These are phyloP conservation scores for Brachypalpus laphriformis DNA, from an alignment of 2,888 invertebrate genomes.

Conservation along the genomic window DNA sequence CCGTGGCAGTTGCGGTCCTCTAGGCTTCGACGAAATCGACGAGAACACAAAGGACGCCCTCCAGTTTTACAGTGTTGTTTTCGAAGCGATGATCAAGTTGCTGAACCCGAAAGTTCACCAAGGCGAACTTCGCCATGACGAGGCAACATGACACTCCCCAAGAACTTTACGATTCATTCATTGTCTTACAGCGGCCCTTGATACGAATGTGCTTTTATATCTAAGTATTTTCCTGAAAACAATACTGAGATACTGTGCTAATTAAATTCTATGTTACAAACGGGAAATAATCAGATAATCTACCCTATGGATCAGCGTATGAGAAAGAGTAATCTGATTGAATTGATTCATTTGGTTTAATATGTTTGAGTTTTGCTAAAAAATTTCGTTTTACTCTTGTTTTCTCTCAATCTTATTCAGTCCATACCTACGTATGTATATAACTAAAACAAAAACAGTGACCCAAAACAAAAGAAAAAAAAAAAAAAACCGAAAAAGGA, in stretches of 20 bases:
- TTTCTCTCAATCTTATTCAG: conserved; percentile 25
- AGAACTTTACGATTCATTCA: conserved; percentile 46
- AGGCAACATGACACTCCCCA: conserved; percentile 38
- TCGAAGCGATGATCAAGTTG: conserved; percentile 66
- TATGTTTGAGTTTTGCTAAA: conserved; percentile 57
- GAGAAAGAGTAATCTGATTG: conserved; percentile 50
- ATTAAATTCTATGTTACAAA: neutral
- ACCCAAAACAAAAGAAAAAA: conserved; percentile 30
- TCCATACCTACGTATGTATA: conserved; percentile 5
- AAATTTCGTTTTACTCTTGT: conserved; percentile 34
- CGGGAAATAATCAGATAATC: neutral
- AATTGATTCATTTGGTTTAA: conserved; percentile 58
- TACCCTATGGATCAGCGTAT: conserved; percentile 32
- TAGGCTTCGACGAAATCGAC: conserved; percentile 48
- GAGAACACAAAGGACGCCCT: conserved; percentile 60
- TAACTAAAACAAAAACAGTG: conserved; percentile 1
- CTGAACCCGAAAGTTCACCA: conserved; percentile 45
- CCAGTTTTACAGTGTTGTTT: conserved; percentile 67
- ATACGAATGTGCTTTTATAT: too few relatives aligned
- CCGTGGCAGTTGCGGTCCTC: conserved; percentile 50
- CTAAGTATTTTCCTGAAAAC: too few relatives aligned
- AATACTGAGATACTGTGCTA: too few relatives aligned
- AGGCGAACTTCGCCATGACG: conserved; percentile 33
- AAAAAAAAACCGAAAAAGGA: conserved; percentile 42
- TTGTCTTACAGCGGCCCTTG: too few relatives aligned